Evolutionary conservation across 2,797 vertebrate genomes (phyloP).

Genomic region (Gobionotothen gibberifrons): DNA sequence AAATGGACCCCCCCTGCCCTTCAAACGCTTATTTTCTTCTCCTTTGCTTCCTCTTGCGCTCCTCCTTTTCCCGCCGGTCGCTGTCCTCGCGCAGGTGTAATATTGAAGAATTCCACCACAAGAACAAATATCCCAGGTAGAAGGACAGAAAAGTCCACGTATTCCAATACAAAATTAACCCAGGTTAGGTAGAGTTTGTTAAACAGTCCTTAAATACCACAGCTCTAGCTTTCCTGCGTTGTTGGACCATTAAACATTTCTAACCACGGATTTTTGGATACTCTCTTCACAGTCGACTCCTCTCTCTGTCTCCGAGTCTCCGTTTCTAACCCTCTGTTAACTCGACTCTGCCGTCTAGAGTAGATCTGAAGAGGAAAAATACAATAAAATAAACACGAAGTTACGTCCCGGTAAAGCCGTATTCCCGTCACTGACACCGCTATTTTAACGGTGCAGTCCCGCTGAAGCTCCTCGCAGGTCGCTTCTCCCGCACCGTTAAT

Average conservation of each 20-base stretch:
- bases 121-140: conserved; percentile 43
- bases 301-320: conserved; percentile 23
- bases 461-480: conserved; percentile 48
- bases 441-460: conserved; percentile 37
- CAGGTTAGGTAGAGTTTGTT: conserved; percentile 11
- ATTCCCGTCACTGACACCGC: conserved; percentile 25
- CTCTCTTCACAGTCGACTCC: conserved; percentile 32
- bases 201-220: conserved; percentile 19
- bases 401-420: conserved; percentile 20
- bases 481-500: conserved; percentile 66
- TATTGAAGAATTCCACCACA: conserved; percentile 56
- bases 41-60: conserved; percentile 12
- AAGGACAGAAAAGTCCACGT: conserved; percentile 44
- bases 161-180: conserved; percentile 29
- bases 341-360: conserved; percentile 48
- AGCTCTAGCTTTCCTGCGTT: neutral
- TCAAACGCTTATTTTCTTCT: conserved; percentile 2
- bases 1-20: conserved; percentile 9
- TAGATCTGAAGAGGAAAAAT: neutral
- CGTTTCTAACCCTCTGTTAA: conserved; percentile 38
- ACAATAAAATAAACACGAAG: neutral
- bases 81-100: conserved; percentile 53
- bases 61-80: conserved; percentile 20
- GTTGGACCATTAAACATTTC: conserved; percentile 1
- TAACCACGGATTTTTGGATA: conserved; percentile 22